Evolutionary conservation across 2,888 invertebrate species (phyloP).

Genomic region (Lampropteryx suffumata): DNA sequence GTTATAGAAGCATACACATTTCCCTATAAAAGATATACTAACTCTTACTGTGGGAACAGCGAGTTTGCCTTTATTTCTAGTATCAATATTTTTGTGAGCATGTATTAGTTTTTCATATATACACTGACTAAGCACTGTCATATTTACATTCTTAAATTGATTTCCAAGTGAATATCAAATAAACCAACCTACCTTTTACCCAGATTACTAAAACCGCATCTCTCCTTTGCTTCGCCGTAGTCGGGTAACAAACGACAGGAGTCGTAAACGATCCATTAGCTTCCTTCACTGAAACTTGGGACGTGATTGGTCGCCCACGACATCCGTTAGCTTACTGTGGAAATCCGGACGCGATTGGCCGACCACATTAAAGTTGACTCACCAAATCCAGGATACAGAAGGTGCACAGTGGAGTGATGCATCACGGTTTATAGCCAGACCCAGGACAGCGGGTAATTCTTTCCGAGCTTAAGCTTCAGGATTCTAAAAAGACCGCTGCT

Average conservation of each 20-base stretch:
- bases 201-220: too few species aligned
- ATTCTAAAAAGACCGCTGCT: background rate
- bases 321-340: conserved; percentile 9
- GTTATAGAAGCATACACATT: too few species aligned
- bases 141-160: too few species aligned
- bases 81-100: too few species aligned
- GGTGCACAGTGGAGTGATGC: conserved; percentile 24
- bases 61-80: too few species aligned
- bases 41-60: too few species aligned
- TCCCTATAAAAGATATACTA: too few species aligned
- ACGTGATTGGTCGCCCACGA: conserved; percentile 9
- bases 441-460: conserved; percentile 16
- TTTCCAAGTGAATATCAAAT: too few species aligned
- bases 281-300: background rate
- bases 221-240: too few species aligned
- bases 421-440: conserved; percentile 32
- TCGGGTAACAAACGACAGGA: background rate
- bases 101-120: too few species aligned
- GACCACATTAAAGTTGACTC: conserved; percentile 17
- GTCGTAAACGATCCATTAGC: conserved; percentile 12
- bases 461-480: conserved; percentile 7
- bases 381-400: conserved; percentile 14
- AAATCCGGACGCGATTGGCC: conserved; percentile 5
- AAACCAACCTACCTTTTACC: too few species aligned
- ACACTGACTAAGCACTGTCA: too few species aligned